These are phyloP conservation scores for Thryonomys swinderianus DNA, from an alignment of 2,113 vertebrate species.

Conservation along the genomic window DNA sequence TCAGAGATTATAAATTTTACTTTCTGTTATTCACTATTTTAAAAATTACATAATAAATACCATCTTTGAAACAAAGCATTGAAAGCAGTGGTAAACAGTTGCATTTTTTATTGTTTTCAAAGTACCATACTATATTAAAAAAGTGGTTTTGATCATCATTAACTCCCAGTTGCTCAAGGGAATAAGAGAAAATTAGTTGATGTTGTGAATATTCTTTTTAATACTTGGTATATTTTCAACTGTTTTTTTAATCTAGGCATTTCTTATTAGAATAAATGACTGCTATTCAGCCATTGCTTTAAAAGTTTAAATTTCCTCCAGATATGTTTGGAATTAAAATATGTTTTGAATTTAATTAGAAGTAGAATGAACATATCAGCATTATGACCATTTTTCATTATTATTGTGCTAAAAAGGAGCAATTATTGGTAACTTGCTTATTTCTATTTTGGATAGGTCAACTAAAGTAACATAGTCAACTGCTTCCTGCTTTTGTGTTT, in stretches of 20 bases:
- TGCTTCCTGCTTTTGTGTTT: conserved; percentile 33
- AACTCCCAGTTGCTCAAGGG: not conserved
- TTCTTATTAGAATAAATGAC: conserved; percentile 42
- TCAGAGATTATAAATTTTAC: not conserved
- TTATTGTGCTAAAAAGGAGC: conserved; percentile 26
- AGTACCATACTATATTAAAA: not conserved
- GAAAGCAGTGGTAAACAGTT: not conserved
- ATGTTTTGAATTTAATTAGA: conserved; percentile 49
- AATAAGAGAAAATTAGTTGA: not conserved
- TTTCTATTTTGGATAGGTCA: conserved; percentile 44
- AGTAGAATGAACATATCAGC: not conserved
- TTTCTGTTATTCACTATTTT: conserved; percentile 17
- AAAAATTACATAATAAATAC: not conserved
- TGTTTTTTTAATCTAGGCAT: not conserved
- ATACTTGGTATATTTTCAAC: not conserved
- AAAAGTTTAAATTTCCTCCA: conserved; percentile 30
- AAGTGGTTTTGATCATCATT: not conserved
- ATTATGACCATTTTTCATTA: not conserved
- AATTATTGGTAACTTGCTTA: not conserved
- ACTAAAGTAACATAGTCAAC: conserved; percentile 12
- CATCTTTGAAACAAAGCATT: conserved; percentile 18
- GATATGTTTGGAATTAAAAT: conserved; percentile 38
- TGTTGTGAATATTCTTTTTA: conserved; percentile 19
- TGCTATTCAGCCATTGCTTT: not conserved
- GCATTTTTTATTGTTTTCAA: conserved; percentile 27